Conservation (phyloP, 2,113 vertebrate species). For the Sebastes fasciatus region DNA sequence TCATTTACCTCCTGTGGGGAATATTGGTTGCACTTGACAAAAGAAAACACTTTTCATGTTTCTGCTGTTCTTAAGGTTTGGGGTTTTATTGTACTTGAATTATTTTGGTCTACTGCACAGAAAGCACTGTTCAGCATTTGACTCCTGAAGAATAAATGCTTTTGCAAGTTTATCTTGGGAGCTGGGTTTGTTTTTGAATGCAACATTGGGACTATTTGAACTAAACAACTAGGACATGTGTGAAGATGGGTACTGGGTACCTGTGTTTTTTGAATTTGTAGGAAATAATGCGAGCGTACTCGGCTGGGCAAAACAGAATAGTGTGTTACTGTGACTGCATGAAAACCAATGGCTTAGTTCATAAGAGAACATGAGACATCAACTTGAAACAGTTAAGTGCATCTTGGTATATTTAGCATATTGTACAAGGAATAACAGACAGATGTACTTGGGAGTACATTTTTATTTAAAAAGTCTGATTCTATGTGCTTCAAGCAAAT, state of each 20-base stretch:
- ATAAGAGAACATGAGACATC: background rate
- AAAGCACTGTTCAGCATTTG: constrained; percentile 37
- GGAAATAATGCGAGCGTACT: background rate
- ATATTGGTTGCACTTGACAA: constrained; percentile 54
- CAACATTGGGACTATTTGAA: background rate
- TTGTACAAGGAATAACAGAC: background rate
- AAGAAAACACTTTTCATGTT: constrained; percentile 30
- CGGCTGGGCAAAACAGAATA: background rate
- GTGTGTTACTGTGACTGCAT: background rate
- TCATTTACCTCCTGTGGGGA: constrained; percentile 11
- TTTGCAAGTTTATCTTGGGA: constrained; percentile 56
- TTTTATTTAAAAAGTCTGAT: constrained; percentile 74
- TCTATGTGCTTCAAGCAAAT: constrained; percentile 57
- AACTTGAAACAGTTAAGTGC: background rate
- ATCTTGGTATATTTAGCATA: background rate
- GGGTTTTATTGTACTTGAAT: constrained; percentile 48
- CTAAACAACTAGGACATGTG: background rate
- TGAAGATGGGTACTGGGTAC: background rate
- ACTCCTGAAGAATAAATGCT: constrained; percentile 65
- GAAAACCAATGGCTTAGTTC: background rate
- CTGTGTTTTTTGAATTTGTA: background rate
- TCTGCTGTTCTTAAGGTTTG: constrained; percentile 57
- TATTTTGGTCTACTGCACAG: constrained; percentile 37
- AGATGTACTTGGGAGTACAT: constrained; percentile 24
- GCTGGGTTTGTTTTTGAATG: background rate